Base-by-base conservation (phyloP, 2,113 vertebrate genomes). In the Laterallus jamaicensis region DNA sequence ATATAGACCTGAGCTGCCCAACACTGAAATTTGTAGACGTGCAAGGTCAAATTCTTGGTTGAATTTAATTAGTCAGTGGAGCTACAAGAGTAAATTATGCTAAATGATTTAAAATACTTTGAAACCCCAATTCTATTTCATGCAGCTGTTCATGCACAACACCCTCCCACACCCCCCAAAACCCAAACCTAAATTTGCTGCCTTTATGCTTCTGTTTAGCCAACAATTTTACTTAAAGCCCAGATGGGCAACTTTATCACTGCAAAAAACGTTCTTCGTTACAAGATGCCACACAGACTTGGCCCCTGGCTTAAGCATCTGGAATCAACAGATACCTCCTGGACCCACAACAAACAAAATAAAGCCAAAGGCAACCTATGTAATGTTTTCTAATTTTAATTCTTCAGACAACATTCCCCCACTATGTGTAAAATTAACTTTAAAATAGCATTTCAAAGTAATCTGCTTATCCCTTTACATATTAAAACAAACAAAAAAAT, bases 391-490 rank as follows among this genome's bases (percentile, higher is more conserved):
- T 97, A 93, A 42, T 73, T 95, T 90, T 93, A 94, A 58, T 79
- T 97, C 95, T 94, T 93, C 88, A 85, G 88, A 95, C 55, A 90
- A 58, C 63, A 54, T 16, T 60, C 67, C 64, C 70, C 54, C 60
- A 60, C 76, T 93, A 93, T 63, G 56, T 90, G 75, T 84, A 87
- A 95, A 93, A 89, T 91, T 96, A 89, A 70, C 78, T 96, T 93
- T 97, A 96, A 77, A 93, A 87, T 88, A 97, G 77, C 81, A 91
- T 94, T 97, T 96, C 54, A 64, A 95, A 97, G 67, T 92, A 81
- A 55, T 93, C 80, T 80, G 82, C 89, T 93, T 95, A 92, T 82
- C 95, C 35, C 32, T 97, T 95, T 96, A 95, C 70, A 90, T 88
- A 83, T 63, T 92, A 88, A 95, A 93, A 91, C 71, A 95, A 97